These are phyloP conservation scores for Oxycera nigricornis DNA, from an alignment of 2,888 invertebrate genomes.

Conservation along the genomic window DNA sequence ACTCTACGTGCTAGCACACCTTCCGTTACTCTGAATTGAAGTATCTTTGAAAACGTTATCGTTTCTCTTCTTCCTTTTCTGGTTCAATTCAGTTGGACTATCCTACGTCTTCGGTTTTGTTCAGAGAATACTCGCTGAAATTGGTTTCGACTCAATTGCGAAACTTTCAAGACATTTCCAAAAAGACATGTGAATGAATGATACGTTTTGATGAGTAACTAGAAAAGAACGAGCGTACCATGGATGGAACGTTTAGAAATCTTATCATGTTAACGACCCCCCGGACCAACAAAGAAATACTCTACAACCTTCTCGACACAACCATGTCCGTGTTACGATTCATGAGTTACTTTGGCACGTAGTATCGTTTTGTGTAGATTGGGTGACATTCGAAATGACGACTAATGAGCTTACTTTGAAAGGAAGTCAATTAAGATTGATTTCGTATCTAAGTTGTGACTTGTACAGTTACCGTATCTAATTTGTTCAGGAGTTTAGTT, in stretches of 20 bases:
- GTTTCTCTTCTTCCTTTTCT: neutral
- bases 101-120: too few relatives aligned
- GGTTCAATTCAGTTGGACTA: too few relatives aligned
- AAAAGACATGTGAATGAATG: neutral
- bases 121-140: neutral
- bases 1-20: neutral
- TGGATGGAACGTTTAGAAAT: too few relatives aligned
- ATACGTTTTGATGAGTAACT: neutral
- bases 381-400: neutral
- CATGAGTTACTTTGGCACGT: conserved; percentile 2
- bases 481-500: too few relatives aligned
- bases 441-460: conserved; percentile 30
- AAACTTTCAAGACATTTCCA: neutral
- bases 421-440: conserved; percentile 36
- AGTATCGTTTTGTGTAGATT: conserved; percentile 17
- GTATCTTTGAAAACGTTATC: neutral
- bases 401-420: conserved; percentile 32
- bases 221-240: neutral
- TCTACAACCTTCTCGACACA: neutral
- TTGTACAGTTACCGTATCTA: too few relatives aligned
- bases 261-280: too few relatives aligned
- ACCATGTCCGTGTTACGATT: neutral
- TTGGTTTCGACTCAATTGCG: neutral
- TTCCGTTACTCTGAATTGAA: neutral
- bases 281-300: too few relatives aligned